Evolutionary conservation across 1,140 invertebrate genomes (phyloP).

Genomic region (Leptinotarsa undecemlineata): DNA sequence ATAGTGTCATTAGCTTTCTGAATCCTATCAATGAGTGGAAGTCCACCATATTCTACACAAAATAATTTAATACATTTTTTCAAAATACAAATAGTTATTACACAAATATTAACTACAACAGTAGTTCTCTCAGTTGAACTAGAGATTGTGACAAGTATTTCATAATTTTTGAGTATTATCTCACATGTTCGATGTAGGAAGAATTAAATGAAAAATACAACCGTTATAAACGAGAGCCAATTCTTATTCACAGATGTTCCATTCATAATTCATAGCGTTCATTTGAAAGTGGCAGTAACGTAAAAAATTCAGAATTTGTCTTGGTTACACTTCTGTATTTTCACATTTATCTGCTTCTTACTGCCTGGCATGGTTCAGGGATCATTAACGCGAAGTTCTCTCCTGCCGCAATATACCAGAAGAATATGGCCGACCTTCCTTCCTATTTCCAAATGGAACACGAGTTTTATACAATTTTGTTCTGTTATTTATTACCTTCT

Average conservation of each 20-base stretch:
- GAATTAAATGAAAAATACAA: not conserved
- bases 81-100: not conserved
- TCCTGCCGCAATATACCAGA: not conserved
- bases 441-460: not conserved
- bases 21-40: too few species aligned
- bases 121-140: not conserved
- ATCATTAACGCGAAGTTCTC: not conserved
- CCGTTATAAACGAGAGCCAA: not conserved
- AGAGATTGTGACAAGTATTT: not conserved
- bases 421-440: not conserved
- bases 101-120: not conserved
- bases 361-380: not conserved
- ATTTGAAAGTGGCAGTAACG: not conserved
- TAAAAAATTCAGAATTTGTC: not conserved
- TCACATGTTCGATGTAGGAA: not conserved
- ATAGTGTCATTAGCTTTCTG: too few species aligned
- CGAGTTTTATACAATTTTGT: not conserved
- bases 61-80: too few species aligned
- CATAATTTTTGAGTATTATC: not conserved
- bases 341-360: not conserved
- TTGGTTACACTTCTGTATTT: not conserved
- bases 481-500: conserved; percentile 2
- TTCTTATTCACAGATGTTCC: not conserved
- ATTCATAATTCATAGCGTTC: not conserved
- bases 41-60: too few species aligned